phyloP scores from a whole-genome alignment of 2,797 vertebrate genomes.

The Phoxinus dragarum region DNA sequence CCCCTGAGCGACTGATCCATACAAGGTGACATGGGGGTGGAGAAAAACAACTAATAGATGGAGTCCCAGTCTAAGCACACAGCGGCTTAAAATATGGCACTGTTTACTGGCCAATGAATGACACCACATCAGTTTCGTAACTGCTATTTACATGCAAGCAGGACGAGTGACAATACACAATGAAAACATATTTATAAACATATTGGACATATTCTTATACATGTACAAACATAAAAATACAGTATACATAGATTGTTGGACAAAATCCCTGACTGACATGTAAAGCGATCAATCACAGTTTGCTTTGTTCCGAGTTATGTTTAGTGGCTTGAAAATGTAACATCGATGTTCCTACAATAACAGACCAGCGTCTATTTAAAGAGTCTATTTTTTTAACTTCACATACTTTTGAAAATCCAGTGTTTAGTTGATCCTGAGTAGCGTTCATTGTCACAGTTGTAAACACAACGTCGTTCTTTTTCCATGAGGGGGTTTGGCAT shows the following conservation, averaged over 20 bases:
- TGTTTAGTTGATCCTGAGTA: too few species aligned
- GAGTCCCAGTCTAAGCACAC: background rate
- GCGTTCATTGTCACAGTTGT: too few species aligned
- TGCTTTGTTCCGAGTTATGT: too few species aligned
- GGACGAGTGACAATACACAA: background rate
- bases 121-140: background rate
- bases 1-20: slow-evolving; percentile 35
- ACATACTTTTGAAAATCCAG: too few species aligned
- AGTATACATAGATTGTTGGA: background rate
- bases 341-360: too few species aligned
- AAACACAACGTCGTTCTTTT: too few species aligned
- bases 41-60: slow-evolving; percentile 29
- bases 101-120: background rate
- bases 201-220: background rate
- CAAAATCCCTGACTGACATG: too few species aligned
- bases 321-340: too few species aligned
- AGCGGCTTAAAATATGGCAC: slow-evolving; percentile 24
- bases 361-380: too few species aligned
- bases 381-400: too few species aligned
- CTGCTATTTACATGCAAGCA: background rate
- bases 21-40: slow-evolving; percentile 44
- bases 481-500: too few species aligned
- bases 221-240: background rate
- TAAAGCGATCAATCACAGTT: too few species aligned
- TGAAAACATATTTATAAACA: background rate